A percentile compares a stretch with the other conserved stretches of the same genome.
phyloP scores from a whole-genome alignment of 2,113 vertebrate genomes.

The Plecotus auritus region DNA sequence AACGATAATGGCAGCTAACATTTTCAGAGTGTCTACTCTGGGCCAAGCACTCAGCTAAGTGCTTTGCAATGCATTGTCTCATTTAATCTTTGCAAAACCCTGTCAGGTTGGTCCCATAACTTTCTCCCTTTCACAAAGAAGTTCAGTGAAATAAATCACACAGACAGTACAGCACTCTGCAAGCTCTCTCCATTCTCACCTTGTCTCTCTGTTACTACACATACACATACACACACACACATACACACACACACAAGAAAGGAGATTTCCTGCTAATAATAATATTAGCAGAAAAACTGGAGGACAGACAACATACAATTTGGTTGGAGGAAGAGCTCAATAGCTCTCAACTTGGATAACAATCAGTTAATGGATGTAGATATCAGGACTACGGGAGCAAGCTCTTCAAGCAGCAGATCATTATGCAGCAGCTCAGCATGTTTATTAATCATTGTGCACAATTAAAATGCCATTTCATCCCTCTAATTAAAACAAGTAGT shows the following conservation, averaged over 20 bases:
- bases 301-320: constrained; percentile 34
- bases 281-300: constrained; percentile 45
- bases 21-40: neutral
- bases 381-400: constrained; percentile 60
- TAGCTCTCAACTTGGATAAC: constrained; percentile 63
- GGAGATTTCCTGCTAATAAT: constrained; percentile 43
- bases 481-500: constrained; percentile 79
- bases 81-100: constrained; percentile 28
- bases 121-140: constrained; percentile 44
- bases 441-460: constrained; percentile 78
- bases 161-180: neutral
- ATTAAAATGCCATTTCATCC: constrained; percentile 79
- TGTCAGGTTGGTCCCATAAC: constrained; percentile 40
- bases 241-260: neutral
- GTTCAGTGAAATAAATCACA: constrained; percentile 53
- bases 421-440: constrained; percentile 72
- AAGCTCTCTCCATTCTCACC: neutral
- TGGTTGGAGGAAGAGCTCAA: constrained; percentile 30
- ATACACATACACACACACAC: neutral
- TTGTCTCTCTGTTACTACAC: constrained; percentile 37
- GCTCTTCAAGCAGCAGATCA: constrained; percentile 64
- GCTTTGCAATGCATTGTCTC: neutral
- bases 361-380: constrained; percentile 73
- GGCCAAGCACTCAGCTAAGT: neutral
- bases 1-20: neutral